A percentile compares a stretch with the other conserved stretches of the same genome.
phyloP scores from a whole-genome alignment of 2,888 invertebrate genomes.

The Barypeithes pellucidus region DNA sequence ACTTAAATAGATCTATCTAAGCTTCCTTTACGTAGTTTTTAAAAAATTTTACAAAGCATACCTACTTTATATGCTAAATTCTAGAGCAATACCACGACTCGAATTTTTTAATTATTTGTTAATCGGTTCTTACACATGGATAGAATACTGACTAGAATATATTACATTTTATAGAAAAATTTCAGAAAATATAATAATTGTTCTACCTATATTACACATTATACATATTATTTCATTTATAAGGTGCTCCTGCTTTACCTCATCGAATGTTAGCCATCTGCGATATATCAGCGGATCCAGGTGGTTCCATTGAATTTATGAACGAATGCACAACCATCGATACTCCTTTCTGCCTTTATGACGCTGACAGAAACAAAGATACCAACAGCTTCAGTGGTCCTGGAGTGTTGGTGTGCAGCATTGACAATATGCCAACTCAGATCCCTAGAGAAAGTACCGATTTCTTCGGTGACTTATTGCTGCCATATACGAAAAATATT shows the following conservation, averaged over 20 bases:
- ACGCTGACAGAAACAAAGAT: slow-evolving; percentile 98
- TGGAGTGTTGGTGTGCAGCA: slow-evolving; percentile 98
- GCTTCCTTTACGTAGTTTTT: too few species aligned
- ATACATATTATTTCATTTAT: slow-evolving; percentile 61
- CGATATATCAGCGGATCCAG: slow-evolving; percentile 99
- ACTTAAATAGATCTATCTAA: too few species aligned
- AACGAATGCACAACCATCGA: slow-evolving; percentile 99
- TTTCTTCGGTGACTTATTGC: slow-evolving; percentile 94
- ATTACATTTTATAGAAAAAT: too few species aligned
- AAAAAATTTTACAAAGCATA: too few species aligned
- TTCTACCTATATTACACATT: too few species aligned
- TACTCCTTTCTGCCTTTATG: slow-evolving; percentile 99
- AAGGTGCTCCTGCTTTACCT: slow-evolving; percentile 90
- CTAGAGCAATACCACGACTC: too few species aligned
- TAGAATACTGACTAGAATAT: too few species aligned
- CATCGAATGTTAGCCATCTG: slow-evolving; percentile 96
- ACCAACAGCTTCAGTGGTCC: slow-evolving; percentile 97
- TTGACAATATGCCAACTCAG: slow-evolving; percentile 99
- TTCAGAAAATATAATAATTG: too few species aligned
- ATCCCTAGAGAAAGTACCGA: slow-evolving; percentile 97
- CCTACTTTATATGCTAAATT: too few species aligned
- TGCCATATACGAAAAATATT: slow-evolving; percentile 92
- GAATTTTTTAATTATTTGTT: too few species aligned
- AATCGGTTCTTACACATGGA: too few species aligned
- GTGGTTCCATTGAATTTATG: slow-evolving; percentile 94